Percentiles rank a stretch among this genome's conserved stretches.
Evolutionary conservation across 2,888 invertebrate species (phyloP).

Genomic region (Halictus ligatus): DNA sequence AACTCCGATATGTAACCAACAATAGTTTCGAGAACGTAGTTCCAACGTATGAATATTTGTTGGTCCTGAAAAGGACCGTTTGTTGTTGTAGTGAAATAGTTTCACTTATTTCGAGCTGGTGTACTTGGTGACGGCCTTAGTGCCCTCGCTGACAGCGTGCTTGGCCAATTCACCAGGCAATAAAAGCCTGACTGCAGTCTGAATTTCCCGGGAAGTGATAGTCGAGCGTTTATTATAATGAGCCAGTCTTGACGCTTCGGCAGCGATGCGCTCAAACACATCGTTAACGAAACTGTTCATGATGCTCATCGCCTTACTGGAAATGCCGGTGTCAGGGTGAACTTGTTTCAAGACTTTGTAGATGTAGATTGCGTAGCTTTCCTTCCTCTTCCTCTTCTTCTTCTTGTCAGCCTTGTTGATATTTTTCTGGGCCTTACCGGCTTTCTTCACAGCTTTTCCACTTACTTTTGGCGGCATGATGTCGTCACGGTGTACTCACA

Average conservation of each 20-base stretch:
- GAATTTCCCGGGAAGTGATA: conserved; percentile 89
- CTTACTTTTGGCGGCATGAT: conserved; percentile 71
- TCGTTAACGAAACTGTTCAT: conserved; percentile 75
- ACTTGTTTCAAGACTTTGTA: conserved; percentile 86
- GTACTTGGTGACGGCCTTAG: conserved; percentile 88
- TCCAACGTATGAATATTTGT: conserved; percentile 37
- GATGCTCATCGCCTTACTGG: conserved; percentile 76
- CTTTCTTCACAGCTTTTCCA: conserved; percentile 69
- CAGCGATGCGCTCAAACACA: conserved; percentile 78
- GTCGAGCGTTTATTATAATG: conserved; percentile 88
- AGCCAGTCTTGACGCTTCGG: conserved; percentile 86
- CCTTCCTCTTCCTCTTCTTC: conserved; percentile 81
- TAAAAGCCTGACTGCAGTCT: conserved; percentile 88
- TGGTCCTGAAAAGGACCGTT: conserved; percentile 71
- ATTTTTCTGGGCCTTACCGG: conserved; percentile 80
- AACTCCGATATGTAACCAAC: neutral
- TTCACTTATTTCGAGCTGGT: conserved; percentile 78
- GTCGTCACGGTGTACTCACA: neutral
- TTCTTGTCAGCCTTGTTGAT: conserved; percentile 82
- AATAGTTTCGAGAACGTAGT: neutral
- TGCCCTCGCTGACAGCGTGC: conserved; percentile 89
- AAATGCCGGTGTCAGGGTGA: conserved; percentile 86
- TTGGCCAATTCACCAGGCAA: conserved; percentile 90
- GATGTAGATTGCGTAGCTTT: conserved; percentile 84
- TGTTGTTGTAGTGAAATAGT: conserved; percentile 56